Base-by-base conservation (phyloP, 2,888 invertebrate genomes). In the Plemyria rubiginata region DNA sequence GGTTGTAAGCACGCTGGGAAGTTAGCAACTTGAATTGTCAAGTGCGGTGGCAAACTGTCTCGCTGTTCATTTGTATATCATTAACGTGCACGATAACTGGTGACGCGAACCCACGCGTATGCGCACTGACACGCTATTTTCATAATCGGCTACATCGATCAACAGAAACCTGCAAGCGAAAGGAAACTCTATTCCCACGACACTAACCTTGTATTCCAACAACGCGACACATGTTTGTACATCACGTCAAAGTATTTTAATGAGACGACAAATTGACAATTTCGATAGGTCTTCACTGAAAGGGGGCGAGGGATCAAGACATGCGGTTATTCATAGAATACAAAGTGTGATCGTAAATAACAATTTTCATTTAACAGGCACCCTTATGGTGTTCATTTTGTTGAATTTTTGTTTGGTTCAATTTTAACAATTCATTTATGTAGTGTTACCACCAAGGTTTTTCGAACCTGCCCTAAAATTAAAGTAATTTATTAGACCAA, bases 61-160 rank as follows among this genome's bases (percentile, higher is more conserved):
- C 65, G 68, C 67, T 54, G 71, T 82, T 83, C 80, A 83, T 86
- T 84, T 85, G 82, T 86, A 80, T 82, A 81, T 79, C 80, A 85
- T 86, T 85, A 84, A 72, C 69, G 72, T 65, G 68, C 66, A 11
- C 11, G 36, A 67, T 65, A 68, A 66, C 66, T 11, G n/a, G 11
- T 28, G 55, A 43, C 55, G 40, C 36, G 61, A 45, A 16, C 45
- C 64, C 60, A 38, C 36, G 49, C 43, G 53, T 36, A 50, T 52
- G 56, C 59, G 71, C 70, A 68, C 72, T 81, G 84, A 86, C 85
- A 81, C 75, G 81, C 73, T 75, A 86, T 87, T 87, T 86, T 85
- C 82, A 87, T 87, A 87, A 87, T 87, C 84, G 80, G 75, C 74
- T 75, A 64, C 70, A 77, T 77, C 72, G 77, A 71, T 73, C 61